phyloP scores from a whole-genome alignment of 53 echinoderm and acorn worm species.

The Astropecten irregularis region DNA sequence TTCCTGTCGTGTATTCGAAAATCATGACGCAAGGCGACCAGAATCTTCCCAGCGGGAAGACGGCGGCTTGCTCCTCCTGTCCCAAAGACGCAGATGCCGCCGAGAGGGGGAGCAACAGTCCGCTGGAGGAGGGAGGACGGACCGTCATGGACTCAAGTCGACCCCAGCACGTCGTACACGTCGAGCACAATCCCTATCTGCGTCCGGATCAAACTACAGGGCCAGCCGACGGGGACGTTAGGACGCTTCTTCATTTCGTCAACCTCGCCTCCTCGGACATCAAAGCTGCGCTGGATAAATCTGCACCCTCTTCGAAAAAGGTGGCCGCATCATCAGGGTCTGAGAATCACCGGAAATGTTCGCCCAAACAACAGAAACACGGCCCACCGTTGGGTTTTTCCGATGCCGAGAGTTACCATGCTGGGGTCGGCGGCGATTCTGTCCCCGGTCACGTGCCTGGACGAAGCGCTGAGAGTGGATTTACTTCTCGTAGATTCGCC shows the following conservation, averaged over 20 bases:
- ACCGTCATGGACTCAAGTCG: conserved; percentile 18
- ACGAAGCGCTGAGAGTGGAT: neutral
- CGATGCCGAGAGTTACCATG: neutral
- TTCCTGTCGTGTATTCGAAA: too few relatives aligned
- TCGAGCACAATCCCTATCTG: too few relatives aligned
- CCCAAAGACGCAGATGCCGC: conserved; percentile 34
- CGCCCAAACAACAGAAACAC: conserved; percentile 21
- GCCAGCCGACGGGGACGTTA: conserved; percentile 75
- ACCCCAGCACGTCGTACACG: too few relatives aligned
- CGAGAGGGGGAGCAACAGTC: conserved; percentile 34
- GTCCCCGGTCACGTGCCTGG: too few relatives aligned
- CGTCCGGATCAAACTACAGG: conserved; percentile 9
- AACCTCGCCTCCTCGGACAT: conserved; percentile 94
- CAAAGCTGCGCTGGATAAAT: conserved; percentile 91
- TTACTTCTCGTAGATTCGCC: conserved; percentile 12
- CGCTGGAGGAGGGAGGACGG: neutral
- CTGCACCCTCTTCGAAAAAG: conserved; percentile 27
- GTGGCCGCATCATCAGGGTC: neutral
- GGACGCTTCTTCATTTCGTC: conserved; percentile 88
- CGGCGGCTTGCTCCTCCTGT: conserved; percentile 29
- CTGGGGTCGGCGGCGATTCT: too few relatives aligned
- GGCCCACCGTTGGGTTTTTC: neutral
- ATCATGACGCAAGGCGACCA: conserved; percentile 66
- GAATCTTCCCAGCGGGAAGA: conserved; percentile 60
- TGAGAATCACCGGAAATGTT: conserved; percentile 25